Conservation (phyloP, 2,888 invertebrate species). For the Cordilura impudica region DNA sequence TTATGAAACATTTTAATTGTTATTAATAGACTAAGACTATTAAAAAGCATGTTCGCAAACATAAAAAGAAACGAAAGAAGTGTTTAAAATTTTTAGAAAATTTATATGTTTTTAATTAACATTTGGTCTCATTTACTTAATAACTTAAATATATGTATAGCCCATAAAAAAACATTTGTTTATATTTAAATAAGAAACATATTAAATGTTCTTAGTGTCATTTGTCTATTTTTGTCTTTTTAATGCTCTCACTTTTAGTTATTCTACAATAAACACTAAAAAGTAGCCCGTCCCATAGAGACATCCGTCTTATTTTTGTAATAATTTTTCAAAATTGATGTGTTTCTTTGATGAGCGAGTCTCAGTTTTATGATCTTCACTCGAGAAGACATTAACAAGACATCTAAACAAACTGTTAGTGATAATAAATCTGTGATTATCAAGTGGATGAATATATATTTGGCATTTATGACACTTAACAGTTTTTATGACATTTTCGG, state of each 20-base stretch:
- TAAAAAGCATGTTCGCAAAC: no score
- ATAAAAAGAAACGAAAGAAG: no score
- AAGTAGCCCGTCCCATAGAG: background rate
- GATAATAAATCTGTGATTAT: constrained; percentile 56
- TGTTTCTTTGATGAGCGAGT: background rate
- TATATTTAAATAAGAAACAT: background rate
- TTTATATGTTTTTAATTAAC: background rate
- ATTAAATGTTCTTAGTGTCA: background rate
- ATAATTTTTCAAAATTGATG: background rate
- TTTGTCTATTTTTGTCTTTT: background rate
- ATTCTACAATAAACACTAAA: no score
- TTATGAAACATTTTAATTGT: no score
- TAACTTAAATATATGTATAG: background rate
- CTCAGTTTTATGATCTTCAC: background rate
- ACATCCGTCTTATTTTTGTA: background rate
- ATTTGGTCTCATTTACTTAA: background rate
- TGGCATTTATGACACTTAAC: constrained; percentile 50
- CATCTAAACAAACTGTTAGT: background rate
- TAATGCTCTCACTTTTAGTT: background rate
- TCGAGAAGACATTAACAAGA: background rate
- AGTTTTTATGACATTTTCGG: constrained; percentile 9
- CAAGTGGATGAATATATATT: constrained; percentile 43
- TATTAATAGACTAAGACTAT: no score
- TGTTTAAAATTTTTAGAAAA: background rate
- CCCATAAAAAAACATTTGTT: constrained; percentile 13